Base-by-base conservation (phyloP, 2,888 invertebrate species). In the Torymus tubicola region DNA sequence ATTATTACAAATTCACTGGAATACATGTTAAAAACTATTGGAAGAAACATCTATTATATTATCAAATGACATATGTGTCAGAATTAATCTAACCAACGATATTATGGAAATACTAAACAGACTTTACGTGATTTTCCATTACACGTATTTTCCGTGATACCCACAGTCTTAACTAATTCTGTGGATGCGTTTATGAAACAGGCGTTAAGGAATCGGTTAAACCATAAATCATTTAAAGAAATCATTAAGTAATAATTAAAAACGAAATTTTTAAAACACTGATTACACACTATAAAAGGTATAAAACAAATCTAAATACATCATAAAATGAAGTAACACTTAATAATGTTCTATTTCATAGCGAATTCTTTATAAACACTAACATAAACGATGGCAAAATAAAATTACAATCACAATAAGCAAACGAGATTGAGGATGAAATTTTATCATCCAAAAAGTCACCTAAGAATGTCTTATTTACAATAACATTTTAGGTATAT, bases 351-450 rank as follows among this genome's bases (percentile, higher is more conserved):
- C 70, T 73, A 14, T 18, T 57, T 58, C 16, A 16, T 57, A 12
- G 18, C 60, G 14, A 63, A 58, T 14, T 69, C n/a, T 18, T 42
- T 10, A 24, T 12, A 52, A 57, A 31, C 64, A 50, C n/a, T 52
- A 67, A 16, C 14, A 75, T 61, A 57, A 75, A 61, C 42, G n/a
- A 63, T 68, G 42, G 58, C 31, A 61, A 80, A 80, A 50, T 76
- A 80, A 78, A 65, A 80, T 67, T 72, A 80, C 61, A 67, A 81
- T 81, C 81, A 81, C 81, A 73, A 74, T 70, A 65, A 81, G 64
- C 55, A 53, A 81, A 74, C 42, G 18, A 58, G 14, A 31, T 69
- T 77, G 55, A 18, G 67, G 52, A 61, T 50, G 4, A 14, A 60
- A 16, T 12, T 69, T 80, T 55, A 12, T 60, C 14, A 42, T 5